Base-by-base conservation (phyloP, 2,888 invertebrate species). In the Eugnorisma glareosa region DNA sequence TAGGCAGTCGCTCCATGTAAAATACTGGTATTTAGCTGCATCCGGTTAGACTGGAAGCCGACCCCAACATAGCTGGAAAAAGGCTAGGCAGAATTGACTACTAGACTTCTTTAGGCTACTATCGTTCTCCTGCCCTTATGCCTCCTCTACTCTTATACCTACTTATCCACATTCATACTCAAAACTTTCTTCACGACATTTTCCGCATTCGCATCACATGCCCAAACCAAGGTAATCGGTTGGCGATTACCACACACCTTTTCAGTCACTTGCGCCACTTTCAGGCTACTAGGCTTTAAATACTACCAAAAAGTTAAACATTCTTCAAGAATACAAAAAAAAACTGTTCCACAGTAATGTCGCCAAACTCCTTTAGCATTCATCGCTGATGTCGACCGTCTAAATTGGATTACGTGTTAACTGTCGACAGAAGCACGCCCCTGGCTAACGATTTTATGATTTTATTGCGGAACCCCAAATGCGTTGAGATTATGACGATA, bases 381-480 rank as follows among this genome's bases (percentile, higher is more conserved):
- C 94, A 94, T 92, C 90, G 91, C 77, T 90, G 90, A 90, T 89
- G 93, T 91, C 92, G 92, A 88, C 88, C 91, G 89, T 86, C 92
- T 91, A 96, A 96, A 96, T 96, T 96, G 95, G 96, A 96, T 96
- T 96, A 96, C 94, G 93, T 92, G 94, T 91, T 93, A 94, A 94
- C 93, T 92, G 93, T 91, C 93, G 90, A 89, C 90, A 88, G 91
- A 89, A 89, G 91, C 88, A 88, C 89, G 90, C 89, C 87, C 88
- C 85, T 89, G 87, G 76, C 89, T 94, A 94, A 94, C 92, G 93
- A 91, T 94, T 96, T 96, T 94, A 95, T 95, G 93, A 95, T 95
- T 94, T 95, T 94, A 95, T 94, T 94, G 93, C 91, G 90, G 90
- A 86, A 87, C 92, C 91, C 92, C 88, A 92, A 95, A 94, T 91